Evolutionary conservation across 2,888 invertebrate species (phyloP).

Genomic region (Cosmia trapezina): DNA sequence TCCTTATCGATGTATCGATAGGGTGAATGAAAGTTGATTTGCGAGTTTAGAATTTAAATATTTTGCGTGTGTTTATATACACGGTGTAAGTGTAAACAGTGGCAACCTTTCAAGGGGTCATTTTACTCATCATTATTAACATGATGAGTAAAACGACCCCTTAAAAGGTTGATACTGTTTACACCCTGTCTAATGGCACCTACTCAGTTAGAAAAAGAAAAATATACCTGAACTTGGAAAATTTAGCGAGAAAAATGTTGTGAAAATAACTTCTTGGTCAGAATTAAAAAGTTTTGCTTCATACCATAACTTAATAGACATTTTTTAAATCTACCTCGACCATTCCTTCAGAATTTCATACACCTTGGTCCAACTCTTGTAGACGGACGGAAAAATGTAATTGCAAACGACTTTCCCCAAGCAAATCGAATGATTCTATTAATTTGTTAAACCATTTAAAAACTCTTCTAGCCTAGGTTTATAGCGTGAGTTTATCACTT

Average conservation of each 20-base stretch:
- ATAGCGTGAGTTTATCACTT: slow-evolving; percentile 31
- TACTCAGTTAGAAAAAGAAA: neutral
- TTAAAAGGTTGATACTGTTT: too few species aligned
- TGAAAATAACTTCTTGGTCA: neutral
- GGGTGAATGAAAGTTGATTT: slow-evolving; percentile 53
- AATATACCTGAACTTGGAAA: neutral
- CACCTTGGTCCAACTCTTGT: neutral
- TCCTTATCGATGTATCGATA: slow-evolving; percentile 41
- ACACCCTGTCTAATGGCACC: too few species aligned
- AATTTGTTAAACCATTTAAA: slow-evolving; percentile 12
- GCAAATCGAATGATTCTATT: neutral
- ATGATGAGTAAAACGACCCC: too few species aligned
- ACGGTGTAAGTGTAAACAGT: too few species aligned
- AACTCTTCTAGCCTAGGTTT: neutral
- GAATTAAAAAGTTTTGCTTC: too few species aligned
- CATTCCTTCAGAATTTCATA: neutral
- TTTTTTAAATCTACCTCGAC: neutral
- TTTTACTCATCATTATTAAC: too few species aligned
- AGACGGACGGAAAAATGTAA: neutral
- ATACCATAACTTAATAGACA: too few species aligned
- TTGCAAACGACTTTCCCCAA: slow-evolving; percentile 4
- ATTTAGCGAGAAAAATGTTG: neutral
- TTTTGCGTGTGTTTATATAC: slow-evolving; percentile 2
- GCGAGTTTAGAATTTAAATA: slow-evolving; percentile 51
- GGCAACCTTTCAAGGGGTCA: too few species aligned